Conservation (phyloP, 1,140 invertebrate species). For the Apis florea region DNA sequence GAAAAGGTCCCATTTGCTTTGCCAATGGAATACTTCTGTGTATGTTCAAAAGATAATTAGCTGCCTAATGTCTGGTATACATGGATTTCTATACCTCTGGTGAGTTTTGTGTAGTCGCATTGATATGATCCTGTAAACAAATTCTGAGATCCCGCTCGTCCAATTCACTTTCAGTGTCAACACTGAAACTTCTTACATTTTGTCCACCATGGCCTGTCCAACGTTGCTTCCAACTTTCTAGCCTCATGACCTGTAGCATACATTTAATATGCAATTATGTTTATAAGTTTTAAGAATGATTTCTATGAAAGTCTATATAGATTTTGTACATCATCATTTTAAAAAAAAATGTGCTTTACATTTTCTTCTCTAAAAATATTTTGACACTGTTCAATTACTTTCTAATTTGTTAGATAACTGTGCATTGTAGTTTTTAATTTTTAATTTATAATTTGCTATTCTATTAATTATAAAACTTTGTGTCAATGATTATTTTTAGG, state of each 20-base stretch:
- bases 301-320: not conserved
- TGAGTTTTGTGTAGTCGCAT: slow-evolving; percentile 59
- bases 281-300: no score
- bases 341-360: not conserved
- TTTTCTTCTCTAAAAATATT: not conserved
- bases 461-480: not conserved
- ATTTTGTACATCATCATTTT: not conserved
- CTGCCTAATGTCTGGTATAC: slow-evolving; percentile 65
- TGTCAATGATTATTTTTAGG: not conserved
- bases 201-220: slow-evolving; percentile 73
- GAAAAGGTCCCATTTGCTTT: slow-evolving; percentile 46
- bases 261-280: not conserved
- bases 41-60: slow-evolving; percentile 49
- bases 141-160: slow-evolving; percentile 79
- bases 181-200: slow-evolving; percentile 74
- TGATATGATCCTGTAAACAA: slow-evolving; percentile 76
- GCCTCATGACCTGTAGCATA: slow-evolving; percentile 82
- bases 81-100: slow-evolving; percentile 66
- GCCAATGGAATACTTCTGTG: slow-evolving; percentile 55
- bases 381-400: not conserved
- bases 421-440: not conserved
- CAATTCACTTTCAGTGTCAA: slow-evolving; percentile 80
- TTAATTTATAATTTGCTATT: not conserved
- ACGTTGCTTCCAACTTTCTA: slow-evolving; percentile 82
- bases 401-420: not conserved